Percentiles rank a stretch among this genome's conserved stretches.
These are phyloP conservation scores for Sinodicranocentrus sp. DNA, from an alignment of 2,888 invertebrate species.

Conservation along the genomic window DNA sequence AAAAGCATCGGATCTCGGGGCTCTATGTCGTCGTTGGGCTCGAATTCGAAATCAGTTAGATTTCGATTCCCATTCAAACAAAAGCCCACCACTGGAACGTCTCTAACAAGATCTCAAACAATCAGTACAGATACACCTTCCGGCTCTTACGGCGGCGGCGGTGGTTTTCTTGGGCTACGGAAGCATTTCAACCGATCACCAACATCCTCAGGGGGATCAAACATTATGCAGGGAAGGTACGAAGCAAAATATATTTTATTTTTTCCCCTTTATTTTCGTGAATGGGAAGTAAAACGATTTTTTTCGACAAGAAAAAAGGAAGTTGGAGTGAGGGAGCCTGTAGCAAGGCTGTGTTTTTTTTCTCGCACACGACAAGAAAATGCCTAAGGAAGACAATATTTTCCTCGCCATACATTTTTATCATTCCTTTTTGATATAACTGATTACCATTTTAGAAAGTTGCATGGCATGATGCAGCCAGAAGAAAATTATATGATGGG, in stretches of 20 bases:
- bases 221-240: conserved; percentile 45
- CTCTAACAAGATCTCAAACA: conserved; percentile 14
- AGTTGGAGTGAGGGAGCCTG: no score
- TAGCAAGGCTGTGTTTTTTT: no score
- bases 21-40: conserved; percentile 23
- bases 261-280: neutral
- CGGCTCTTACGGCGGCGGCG: conserved; percentile 10
- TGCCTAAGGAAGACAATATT: no score
- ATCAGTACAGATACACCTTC: conserved; percentile 38
- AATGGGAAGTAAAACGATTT: neutral
- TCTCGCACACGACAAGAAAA: no score
- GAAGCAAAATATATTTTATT: neutral
- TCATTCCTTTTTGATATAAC: neutral
- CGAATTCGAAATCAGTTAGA: conserved; percentile 59
- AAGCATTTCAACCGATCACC: conserved; percentile 50
- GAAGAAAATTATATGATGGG: no score
- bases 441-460: conserved; percentile 29
- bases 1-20: conserved; percentile 37
- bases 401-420: neutral
- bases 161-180: conserved; percentile 40
- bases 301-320: no score
- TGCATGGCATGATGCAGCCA: neutral
- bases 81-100: conserved; percentile 56
- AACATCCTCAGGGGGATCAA: neutral
- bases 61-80: conserved; percentile 74